Base-by-base conservation (phyloP, 2,888 invertebrate genomes). In the Cetonia aurata region DNA sequence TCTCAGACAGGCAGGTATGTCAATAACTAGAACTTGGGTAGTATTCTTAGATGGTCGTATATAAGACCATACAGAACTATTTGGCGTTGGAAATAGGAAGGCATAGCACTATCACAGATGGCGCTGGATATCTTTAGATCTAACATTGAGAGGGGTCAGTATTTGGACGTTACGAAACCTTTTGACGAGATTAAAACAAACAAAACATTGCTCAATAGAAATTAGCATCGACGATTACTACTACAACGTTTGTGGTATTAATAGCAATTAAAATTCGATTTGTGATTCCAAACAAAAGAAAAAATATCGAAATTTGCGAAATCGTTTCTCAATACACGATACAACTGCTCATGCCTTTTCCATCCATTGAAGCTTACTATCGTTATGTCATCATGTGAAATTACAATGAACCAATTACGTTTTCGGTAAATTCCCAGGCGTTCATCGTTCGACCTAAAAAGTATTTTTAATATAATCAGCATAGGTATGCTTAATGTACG, bases 391-490 rank as follows among this genome's bases (percentile, higher is more conserved):
- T 19, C 19, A 52, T 19, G 17, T 25, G 52, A 52, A 52, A 52
- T 52, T 52, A 52, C 52, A 52, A 52, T 19, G 19, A 19, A 25
- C 52, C 25, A 1, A 25, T 25, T n/a, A 25, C 19, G 52, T 52
- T 52, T 52, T 52, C 52, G 52, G 52, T 25, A n/a, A 52, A 52
- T 52, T 52, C 52, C 25, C 52, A 52, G 25, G 52, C 52, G 52
- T 25, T 25, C 52, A 25, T 52, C 52, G 52, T 52, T 52, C 52
- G 52, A 52, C 52, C 52, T 25, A 25, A 52, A 52, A 19, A 52
- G 52, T 25, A n/a, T 15, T 52, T 25, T 17, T 52, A 25, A 25
- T 52, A 10, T 37, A 37, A 37, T 37, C 37, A 37, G 37, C 25
- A 25, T 25, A 25, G 25, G 25, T 25, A 25, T 25, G 25, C 25